phyloP scores from a whole-genome alignment of 2,797 vertebrate genomes.

The Tarsius wallacei region DNA sequence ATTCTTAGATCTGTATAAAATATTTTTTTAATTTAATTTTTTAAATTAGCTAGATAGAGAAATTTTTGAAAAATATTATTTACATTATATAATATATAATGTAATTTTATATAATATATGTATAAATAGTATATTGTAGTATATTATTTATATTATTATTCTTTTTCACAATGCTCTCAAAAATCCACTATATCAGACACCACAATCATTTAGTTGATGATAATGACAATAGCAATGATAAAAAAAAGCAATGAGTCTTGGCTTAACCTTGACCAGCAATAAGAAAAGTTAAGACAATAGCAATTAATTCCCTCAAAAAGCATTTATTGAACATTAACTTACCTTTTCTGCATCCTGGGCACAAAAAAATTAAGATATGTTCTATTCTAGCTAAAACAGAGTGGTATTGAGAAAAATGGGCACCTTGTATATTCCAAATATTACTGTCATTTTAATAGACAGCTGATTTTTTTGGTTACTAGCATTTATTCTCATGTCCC shows the following conservation, averaged over 20 bases:
- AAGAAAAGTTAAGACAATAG: conserved; percentile 56
- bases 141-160: neutral
- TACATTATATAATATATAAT: neutral
- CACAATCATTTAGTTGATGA: conserved; percentile 39
- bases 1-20: neutral
- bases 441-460: conserved; percentile 31
- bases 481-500: conserved; percentile 23
- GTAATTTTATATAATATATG: neutral
- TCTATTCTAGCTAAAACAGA: neutral
- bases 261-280: neutral
- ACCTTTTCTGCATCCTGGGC: neutral
- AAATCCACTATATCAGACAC: conserved; percentile 23
- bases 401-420: conserved; percentile 14
- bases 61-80: neutral
- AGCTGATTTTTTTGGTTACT: neutral
- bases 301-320: conserved; percentile 32
- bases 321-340: conserved; percentile 44
- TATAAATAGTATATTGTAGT: no score
- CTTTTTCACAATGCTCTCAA: neutral
- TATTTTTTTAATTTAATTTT: neutral
- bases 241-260: conserved; percentile 50
- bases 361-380: neutral
- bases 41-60: conserved; percentile 20
- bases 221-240: conserved; percentile 37
- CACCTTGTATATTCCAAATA: neutral